Conservation (phyloP, 2,113 vertebrate species). For the Holacanthus passer region DNA sequence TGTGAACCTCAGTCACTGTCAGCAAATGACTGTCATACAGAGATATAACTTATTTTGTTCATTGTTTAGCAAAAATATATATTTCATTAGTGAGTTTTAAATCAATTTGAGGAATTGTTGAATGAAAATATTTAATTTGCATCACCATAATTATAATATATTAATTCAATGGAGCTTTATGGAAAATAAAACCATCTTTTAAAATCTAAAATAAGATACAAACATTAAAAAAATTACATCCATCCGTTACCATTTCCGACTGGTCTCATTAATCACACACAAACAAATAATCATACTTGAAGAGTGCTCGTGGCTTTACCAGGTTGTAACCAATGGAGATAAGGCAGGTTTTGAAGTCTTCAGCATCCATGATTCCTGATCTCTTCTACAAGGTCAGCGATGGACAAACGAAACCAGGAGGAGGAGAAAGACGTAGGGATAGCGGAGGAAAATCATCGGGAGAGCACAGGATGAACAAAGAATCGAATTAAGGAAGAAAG, state of each 20-base stretch:
- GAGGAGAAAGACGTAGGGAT: conserved; percentile 29
- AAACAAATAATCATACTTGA: conserved; percentile 53
- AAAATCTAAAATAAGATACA: neutral
- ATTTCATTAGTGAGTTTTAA: neutral
- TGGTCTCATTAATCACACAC: conserved; percentile 30
- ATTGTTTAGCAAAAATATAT: neutral
- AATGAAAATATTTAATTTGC: neutral
- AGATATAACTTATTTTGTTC: neutral
- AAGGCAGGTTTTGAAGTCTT: conserved; percentile 99
- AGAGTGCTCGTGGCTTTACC: conserved; percentile 81
- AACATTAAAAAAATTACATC: neutral
- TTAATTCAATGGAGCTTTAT: neutral
- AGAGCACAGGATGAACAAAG: conserved; percentile 43
- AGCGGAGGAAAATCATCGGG: conserved; percentile 32
- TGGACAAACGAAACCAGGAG: conserved; percentile 62
- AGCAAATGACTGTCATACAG: neutral
- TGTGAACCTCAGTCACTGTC: conserved; percentile 9
- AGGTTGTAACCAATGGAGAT: conserved; percentile 99
- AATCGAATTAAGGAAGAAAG: conserved; percentile 72
- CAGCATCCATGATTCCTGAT: conserved; percentile 98
- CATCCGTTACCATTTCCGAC: conserved; percentile 26
- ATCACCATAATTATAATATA: neutral
- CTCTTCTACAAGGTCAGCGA: conserved; percentile 92
- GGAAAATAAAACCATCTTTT: neutral
- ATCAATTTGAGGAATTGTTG: neutral